Evolutionary conservation across 1,140 invertebrate genomes (phyloP).

Genomic region (Cardiocondyla obscurior): DNA sequence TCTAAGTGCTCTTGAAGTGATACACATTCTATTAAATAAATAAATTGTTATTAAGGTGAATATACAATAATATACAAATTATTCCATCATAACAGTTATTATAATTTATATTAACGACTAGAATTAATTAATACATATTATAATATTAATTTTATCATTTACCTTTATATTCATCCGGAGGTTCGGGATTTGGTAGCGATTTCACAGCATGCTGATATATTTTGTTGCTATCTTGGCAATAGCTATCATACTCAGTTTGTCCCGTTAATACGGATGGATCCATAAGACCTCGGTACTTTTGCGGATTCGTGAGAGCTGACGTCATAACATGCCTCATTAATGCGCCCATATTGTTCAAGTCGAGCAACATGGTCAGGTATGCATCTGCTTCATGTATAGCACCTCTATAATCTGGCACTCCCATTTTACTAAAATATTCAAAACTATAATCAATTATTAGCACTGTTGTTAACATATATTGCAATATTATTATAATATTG

Average conservation of each 20-base stretch:
- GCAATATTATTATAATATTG: slow-evolving; percentile 23
- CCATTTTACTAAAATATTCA: slow-evolving; percentile 77
- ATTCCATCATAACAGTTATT: background rate
- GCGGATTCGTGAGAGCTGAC: slow-evolving; percentile 93
- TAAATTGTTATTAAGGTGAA: background rate
- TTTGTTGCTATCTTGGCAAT: slow-evolving; percentile 89
- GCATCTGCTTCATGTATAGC: slow-evolving; percentile 92
- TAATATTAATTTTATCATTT: slow-evolving; percentile 44
- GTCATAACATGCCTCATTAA: slow-evolving; percentile 97
- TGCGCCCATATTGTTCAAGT: slow-evolving; percentile 97
- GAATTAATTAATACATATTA: slow-evolving; percentile 6
- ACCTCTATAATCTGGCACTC: slow-evolving; percentile 83
- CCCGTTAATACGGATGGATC: slow-evolving; percentile 76
- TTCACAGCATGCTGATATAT: slow-evolving; percentile 92
- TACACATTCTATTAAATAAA: slow-evolving; percentile 87
- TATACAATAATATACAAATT: background rate
- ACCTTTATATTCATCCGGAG: slow-evolving; percentile 90
- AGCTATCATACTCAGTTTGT: slow-evolving; percentile 87
- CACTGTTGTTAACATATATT: background rate
- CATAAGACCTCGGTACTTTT: slow-evolving; percentile 83
- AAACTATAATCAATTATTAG: slow-evolving; percentile 26
- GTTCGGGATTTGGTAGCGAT: slow-evolving; percentile 91
- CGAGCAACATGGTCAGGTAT: slow-evolving; percentile 95
- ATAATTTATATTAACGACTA: background rate
- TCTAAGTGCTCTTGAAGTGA: slow-evolving; percentile 91